Evolutionary conservation across 2,113 vertebrate genomes (phyloP), one percentile per base, ranked within the genome.

Genomic region (Bubo scandiacus): DNA sequence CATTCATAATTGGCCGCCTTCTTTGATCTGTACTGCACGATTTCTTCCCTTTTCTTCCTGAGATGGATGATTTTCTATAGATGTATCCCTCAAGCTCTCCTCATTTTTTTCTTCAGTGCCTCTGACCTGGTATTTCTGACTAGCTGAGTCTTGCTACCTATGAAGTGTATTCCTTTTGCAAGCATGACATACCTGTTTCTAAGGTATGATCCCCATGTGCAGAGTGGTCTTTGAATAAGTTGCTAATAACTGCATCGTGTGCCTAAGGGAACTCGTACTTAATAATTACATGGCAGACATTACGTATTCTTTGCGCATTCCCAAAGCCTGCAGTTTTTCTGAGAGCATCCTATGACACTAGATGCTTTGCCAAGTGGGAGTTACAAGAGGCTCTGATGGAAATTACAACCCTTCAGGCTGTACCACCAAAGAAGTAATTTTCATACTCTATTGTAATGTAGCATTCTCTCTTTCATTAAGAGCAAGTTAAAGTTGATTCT

Each of bases 391-490:
- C 75, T 93, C 51, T 94, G 59, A 88, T 92, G 91, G 94, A 94
- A 94, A 96, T 96, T 94, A 94, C 85, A 85, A 58, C 86, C 74
- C 93, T 97, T 90, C 86, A 94, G 70, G 42, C 70, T 81, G 34
- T 71, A 78, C 68, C n/a, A 87, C 72, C 49, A 54, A 82, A 63
- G 81, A 81, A 54, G 43, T 90, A 57, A 36, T 96, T 86, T 94
- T 92, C 67, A 12, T 90, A 54, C 75, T 67, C 88, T 83, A 32
- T 61, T 96, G 43, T 77, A 72, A 59, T 58, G 49, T 67, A 70
- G 58, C 36, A 12, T 85, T 83, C 65, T 52, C 42, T 79, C 40
- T 81, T 95, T 71, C 84, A 59, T 81, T 88, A 95, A 43, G 58
- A 82, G 86, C 67, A 86, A 89, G 75, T 85, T 95, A 42, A 85